phyloP scores from a whole-genome alignment of 2,888 invertebrate genomes.

The Palloptera scutellata region DNA sequence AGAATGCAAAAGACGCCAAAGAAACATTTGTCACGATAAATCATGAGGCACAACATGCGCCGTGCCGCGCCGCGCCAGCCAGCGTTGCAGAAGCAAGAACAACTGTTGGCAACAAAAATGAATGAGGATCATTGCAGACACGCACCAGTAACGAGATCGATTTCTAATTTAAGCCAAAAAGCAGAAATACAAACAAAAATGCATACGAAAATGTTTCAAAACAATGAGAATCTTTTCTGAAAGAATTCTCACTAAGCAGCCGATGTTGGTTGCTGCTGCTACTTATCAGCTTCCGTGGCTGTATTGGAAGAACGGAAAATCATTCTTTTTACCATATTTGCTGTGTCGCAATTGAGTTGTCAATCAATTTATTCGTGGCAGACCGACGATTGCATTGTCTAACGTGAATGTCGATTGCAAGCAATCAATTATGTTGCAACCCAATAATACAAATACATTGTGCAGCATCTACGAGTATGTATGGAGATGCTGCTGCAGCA shows the following conservation, averaged over 20 bases:
- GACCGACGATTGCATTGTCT: slow-evolving; percentile 17
- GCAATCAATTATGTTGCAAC: slow-evolving; percentile 32
- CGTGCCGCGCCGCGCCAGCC: neutral
- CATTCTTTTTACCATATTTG: slow-evolving; percentile 15
- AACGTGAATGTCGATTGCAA: slow-evolving; percentile 23
- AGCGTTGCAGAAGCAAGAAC: neutral
- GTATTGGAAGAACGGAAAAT: too few relatives aligned
- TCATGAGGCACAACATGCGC: slow-evolving; percentile 42
- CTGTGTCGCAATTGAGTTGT: slow-evolving; percentile 29
- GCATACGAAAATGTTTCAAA: too few relatives aligned
- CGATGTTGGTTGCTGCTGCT: too few relatives aligned
- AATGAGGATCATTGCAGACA: slow-evolving; percentile 10
- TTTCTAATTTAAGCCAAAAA: slow-evolving; percentile 24
- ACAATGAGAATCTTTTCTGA: too few relatives aligned
- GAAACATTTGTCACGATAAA: slow-evolving; percentile 57
- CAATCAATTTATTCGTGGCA: slow-evolving; percentile 25
- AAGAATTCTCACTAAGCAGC: too few relatives aligned
- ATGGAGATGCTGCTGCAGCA: too few relatives aligned
- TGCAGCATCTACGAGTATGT: slow-evolving; percentile 24
- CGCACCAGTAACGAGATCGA: slow-evolving; percentile 6
- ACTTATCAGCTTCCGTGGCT: too few relatives aligned
- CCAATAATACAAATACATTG: slow-evolving; percentile 46
- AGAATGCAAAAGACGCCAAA: slow-evolving; percentile 21
- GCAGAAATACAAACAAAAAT: too few relatives aligned
- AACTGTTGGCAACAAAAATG: slow-evolving; percentile 12